Base-by-base conservation (phyloP, 2,797 vertebrate genomes). In the Micropoecilia bifurca region DNA sequence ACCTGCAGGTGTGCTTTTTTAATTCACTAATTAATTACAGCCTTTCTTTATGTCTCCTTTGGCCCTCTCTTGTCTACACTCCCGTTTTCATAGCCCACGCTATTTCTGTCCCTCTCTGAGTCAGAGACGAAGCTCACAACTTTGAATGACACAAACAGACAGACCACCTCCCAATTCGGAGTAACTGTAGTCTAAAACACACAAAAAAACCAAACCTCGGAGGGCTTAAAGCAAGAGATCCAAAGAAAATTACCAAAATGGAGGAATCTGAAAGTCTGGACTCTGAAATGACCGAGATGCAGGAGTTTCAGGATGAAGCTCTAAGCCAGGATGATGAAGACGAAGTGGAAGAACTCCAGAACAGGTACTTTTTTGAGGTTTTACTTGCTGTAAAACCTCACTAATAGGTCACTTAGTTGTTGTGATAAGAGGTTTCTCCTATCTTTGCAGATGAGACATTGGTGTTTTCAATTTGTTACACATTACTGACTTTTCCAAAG, bases 91-190 rank as follows among this genome's bases (percentile, higher is more conserved):
- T 86, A 89, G 89, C 87, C 55, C 74, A 36, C 82, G 88, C 88
- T 99, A 99, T 99, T 99, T 98, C 95, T 96, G 97, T 97, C 91
- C 87, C 84, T 86, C 83, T 96, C 97, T 96, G 95, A 96, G 95
- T 97, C 96, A 97, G 95, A 94, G 93, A 95, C 95, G 96, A 92
- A 43, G 90, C 94, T 94, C 95, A 93, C 94, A 92, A 89, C 91
- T 95, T 92, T 95, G 93, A 95, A 97, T 97, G 96, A 96, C 94
- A 93, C 95, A 91, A 95, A 94, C 95, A 87, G 91, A 91, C 91
- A 91, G 94, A 94, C 82, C 86, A 89, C 87, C 90, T 87, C 89
- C 81, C 79, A 88, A 93, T 93, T 90, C 94, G 92, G 90, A 94
- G 90, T 66, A 81, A 74, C 85, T 80, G 50, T 76, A 82, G 78